These are phyloP conservation scores for Drosophila sturtevanti DNA, from an alignment of 1,140 invertebrate genomes.

Conservation along the genomic window DNA sequence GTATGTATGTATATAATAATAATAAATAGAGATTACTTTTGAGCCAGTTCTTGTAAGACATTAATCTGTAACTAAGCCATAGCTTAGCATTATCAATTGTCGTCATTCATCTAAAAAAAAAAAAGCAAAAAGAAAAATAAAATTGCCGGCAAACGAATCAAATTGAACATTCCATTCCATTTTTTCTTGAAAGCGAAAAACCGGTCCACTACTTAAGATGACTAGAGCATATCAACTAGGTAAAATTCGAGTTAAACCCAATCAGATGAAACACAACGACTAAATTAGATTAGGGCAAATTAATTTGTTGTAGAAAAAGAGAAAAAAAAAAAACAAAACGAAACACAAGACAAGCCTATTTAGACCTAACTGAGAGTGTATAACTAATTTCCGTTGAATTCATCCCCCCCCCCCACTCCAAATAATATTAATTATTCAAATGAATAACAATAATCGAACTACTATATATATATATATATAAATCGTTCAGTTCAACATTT, in stretches of 20 bases:
- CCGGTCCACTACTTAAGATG: conserved; percentile 14
- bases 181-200: not conserved
- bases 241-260: conserved; percentile 23
- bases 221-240: conserved; percentile 5
- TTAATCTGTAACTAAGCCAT: not conserved
- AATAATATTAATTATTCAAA: conserved; percentile 68
- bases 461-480: no score
- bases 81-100: not conserved
- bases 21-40: no score
- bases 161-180: not conserved
- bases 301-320: conserved; percentile 34
- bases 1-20: no score
- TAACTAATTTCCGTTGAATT: conserved; percentile 1
- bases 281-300: conserved; percentile 57
- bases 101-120: not conserved
- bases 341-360: not conserved
- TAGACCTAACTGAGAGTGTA: not conserved
- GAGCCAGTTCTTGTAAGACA: not conserved
- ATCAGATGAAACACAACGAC: conserved; percentile 55
- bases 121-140: no score
- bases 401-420: no score
- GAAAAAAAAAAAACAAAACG: not conserved
- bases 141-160: not conserved
- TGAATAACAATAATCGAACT: conserved; percentile 31
- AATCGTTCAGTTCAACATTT: conserved; percentile 70